Percentiles rank a stretch among this genome's conserved stretches.
These are phyloP conservation scores for Mycteria americana DNA, from an alignment of 2,797 vertebrate species.

Conservation along the genomic window DNA sequence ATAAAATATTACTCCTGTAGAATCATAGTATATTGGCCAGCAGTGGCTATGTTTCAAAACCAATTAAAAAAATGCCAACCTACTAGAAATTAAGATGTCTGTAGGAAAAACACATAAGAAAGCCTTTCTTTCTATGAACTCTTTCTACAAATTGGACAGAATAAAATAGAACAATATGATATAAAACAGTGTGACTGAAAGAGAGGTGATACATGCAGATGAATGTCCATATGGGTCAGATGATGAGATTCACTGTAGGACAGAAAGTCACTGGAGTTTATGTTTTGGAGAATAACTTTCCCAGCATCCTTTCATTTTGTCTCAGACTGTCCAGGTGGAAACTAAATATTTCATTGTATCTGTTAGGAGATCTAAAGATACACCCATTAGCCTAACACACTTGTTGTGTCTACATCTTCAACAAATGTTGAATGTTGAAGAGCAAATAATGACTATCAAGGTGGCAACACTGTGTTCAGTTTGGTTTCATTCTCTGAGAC, in stretches of 20 bases:
- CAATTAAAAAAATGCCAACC: not conserved
- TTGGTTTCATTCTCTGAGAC: not conserved
- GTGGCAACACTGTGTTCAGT: not conserved
- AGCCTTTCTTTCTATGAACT: not conserved
- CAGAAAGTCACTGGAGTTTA: not conserved
- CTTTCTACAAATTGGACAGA: not conserved
- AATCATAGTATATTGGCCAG: not conserved
- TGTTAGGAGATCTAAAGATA: not conserved
- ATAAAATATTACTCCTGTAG: not conserved
- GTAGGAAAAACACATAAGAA: not conserved
- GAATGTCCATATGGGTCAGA: not conserved
- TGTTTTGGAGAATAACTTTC: not conserved
- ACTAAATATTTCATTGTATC: not conserved
- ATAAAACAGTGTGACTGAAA: not conserved
- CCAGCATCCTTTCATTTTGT: not conserved
- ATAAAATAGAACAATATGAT: not conserved
- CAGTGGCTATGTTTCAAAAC: not conserved
- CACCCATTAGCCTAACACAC: not conserved
- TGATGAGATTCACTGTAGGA: not conserved
- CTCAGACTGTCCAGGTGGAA: not conserved
- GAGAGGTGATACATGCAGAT: not conserved
- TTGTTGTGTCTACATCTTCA: not conserved
- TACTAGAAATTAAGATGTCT: not conserved
- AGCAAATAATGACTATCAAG: not conserved
- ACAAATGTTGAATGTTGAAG: not conserved